These are phyloP conservation scores for Labeo rohita DNA, from an alignment of 2,113 vertebrate species.

Conservation along the genomic window DNA sequence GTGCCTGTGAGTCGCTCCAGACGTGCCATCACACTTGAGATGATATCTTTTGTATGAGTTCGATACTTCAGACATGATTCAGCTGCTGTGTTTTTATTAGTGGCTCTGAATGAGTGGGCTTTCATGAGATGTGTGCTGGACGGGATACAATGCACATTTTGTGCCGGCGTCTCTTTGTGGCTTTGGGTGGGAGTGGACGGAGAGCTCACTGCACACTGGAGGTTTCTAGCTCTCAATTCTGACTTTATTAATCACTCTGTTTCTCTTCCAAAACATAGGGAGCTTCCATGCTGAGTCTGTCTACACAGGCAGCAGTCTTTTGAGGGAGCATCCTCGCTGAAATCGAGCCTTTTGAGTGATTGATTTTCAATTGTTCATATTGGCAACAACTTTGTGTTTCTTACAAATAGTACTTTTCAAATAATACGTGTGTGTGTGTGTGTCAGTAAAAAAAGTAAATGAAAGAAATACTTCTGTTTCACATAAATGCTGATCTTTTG, in stretches of 20 bases:
- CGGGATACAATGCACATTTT: slow-evolving; percentile 35
- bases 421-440: neutral
- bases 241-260: slow-evolving; percentile 12
- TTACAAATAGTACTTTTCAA: neutral
- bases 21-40: slow-evolving; percentile 33
- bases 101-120: slow-evolving; percentile 19
- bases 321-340: neutral
- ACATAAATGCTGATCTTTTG: neutral
- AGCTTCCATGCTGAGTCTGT: slow-evolving; percentile 5
- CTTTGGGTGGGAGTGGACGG: slow-evolving; percentile 35
- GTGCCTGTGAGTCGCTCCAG: neutral
- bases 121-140: slow-evolving; percentile 42
- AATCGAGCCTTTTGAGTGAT: neutral
- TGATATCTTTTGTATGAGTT: slow-evolving; percentile 34
- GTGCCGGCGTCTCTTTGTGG: neutral
- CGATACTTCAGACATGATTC: slow-evolving; percentile 23
- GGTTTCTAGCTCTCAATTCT: neutral
- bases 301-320: neutral
- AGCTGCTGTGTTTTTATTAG: slow-evolving; percentile 11
- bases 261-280: neutral
- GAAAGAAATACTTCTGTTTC: neutral
- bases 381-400: neutral
- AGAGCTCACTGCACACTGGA: neutral
- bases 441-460: neutral
- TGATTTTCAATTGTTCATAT: neutral